Evolutionary conservation across 53 echinoderm and acorn worm genomes (phyloP).

Genomic region (Paracentrotus lividus): DNA sequence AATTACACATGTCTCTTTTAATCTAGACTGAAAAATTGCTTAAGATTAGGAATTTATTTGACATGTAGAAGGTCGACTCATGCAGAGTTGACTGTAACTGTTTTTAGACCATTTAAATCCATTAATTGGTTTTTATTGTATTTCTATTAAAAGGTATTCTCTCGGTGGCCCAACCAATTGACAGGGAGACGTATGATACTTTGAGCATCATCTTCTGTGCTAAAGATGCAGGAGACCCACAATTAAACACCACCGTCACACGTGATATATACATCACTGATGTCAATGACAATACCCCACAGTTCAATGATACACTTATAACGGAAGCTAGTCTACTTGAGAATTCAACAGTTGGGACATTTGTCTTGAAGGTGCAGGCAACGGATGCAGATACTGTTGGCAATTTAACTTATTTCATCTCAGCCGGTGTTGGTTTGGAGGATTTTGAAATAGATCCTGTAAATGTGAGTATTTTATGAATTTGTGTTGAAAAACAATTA

Average conservation of each 20-base stretch:
- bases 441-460: not conserved
- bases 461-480: not conserved
- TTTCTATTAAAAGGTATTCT: constrained; percentile 72
- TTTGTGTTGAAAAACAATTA: not conserved
- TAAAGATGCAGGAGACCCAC: constrained; percentile 66
- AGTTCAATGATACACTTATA: constrained; percentile 46
- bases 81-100: too few species aligned
- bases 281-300: constrained; percentile 81
- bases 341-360: not conserved
- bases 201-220: constrained; percentile 65
- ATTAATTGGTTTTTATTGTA: not conserved
- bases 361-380: constrained; percentile 70
- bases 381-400: constrained; percentile 69
- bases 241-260: not conserved
- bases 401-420: constrained; percentile 68
- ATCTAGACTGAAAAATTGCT: too few species aligned
- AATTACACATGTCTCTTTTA: too few species aligned
- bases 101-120: not conserved
- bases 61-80: too few species aligned
- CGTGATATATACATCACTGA: constrained; percentile 72
- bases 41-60: too few species aligned
- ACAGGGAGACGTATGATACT: constrained; percentile 69
- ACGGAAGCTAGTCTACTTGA: constrained; percentile 52
- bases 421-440: constrained; percentile 10
- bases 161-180: constrained; percentile 61